These are phyloP conservation scores for Hemiprocne comata DNA, from an alignment of 2,113 vertebrate species.

Conservation along the genomic window DNA sequence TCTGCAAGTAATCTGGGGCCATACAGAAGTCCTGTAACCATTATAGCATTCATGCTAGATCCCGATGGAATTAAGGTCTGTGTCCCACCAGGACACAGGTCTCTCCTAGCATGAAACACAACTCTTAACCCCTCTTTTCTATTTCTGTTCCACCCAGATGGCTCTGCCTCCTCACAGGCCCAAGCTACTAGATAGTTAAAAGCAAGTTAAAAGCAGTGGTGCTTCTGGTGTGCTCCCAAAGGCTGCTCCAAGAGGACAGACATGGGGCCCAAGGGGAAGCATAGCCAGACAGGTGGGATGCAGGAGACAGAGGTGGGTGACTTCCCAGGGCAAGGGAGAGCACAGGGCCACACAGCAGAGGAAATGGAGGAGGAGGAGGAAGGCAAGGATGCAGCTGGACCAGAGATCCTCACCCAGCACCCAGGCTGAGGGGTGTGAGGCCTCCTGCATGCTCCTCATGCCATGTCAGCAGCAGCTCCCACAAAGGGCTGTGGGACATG, in stretches of 20 bases:
- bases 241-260: neutral
- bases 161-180: neutral
- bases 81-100: neutral
- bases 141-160: no score
- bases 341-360: neutral
- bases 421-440: neutral
- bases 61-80: neutral
- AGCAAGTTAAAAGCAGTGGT: neutral
- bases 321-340: neutral
- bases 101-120: neutral
- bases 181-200: neutral
- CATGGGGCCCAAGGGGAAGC: neutral
- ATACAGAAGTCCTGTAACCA: neutral
- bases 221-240: no score
- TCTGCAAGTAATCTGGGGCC: neutral
- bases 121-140: neutral
- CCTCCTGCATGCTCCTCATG: neutral
- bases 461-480: neutral
- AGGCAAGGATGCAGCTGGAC: neutral
- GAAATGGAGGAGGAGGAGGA: no score
- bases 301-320: rapidly evolving
- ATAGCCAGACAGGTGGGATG: neutral
- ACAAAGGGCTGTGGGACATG: neutral
- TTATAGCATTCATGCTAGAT: neutral
- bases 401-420: neutral